phyloP scores from a whole-genome alignment of 1,140 invertebrate genomes.

The Neodiprion lecontei region DNA sequence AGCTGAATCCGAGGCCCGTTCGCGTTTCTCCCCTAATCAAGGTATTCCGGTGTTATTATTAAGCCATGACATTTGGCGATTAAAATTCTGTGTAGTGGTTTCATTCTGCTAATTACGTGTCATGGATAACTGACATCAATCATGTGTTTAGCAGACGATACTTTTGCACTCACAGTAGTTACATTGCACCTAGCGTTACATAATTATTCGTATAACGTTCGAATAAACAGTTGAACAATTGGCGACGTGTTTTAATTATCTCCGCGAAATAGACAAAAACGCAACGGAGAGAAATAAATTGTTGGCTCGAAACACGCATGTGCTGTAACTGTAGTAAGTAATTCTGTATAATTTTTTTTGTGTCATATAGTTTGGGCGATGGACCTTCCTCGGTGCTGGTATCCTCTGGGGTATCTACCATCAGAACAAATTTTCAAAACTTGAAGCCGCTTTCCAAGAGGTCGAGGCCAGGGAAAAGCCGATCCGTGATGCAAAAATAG shows the following conservation, averaged over 20 bases:
- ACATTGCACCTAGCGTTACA: conserved; percentile 22
- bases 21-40: conserved; percentile 77
- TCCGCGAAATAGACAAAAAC: too few relatives aligned
- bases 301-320: not conserved
- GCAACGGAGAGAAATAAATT: too few relatives aligned
- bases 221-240: not conserved
- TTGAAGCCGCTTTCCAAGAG: conserved; percentile 69
- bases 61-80: not conserved
- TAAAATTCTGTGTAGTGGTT: not conserved
- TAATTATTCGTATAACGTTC: conserved; percentile 23
- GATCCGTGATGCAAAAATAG: conserved; percentile 72
- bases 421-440: conserved; percentile 71
- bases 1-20: conserved; percentile 61
- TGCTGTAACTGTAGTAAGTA: not conserved
- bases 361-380: conserved; percentile 71
- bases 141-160: not conserved
- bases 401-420: conserved; percentile 75
- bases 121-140: not conserved
- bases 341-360: conserved; percentile 18
- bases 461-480: conserved; percentile 71
- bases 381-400: conserved; percentile 72
- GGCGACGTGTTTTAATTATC: not conserved
- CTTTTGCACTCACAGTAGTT: not conserved
- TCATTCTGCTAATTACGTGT: not conserved
- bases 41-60: conserved; percentile 56